A percentile compares a stretch with the other conserved stretches of the same genome.
Evolutionary conservation across 2,888 invertebrate species (phyloP).

Genomic region (Leptinotarsa peninsularis): DNA sequence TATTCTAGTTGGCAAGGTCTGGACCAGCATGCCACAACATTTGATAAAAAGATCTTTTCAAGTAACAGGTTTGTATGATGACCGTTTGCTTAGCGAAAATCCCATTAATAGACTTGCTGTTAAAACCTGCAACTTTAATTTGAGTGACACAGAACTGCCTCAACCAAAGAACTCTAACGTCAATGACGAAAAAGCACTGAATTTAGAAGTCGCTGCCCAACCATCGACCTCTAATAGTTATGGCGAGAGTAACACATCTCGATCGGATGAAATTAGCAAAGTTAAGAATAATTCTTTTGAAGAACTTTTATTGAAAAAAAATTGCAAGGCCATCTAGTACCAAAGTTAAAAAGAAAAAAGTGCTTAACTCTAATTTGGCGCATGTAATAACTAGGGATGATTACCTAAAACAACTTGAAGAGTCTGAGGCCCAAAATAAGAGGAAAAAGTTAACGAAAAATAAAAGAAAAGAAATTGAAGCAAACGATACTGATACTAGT

Average conservation of each 20-base stretch:
- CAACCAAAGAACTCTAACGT: neutral
- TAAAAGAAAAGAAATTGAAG: slow-evolving; percentile 10
- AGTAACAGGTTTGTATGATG: slow-evolving; percentile 6
- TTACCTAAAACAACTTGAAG: slow-evolving; percentile 20
- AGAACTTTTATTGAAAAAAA: slow-evolving; percentile 17
- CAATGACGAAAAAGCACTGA: no score
- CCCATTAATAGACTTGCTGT: slow-evolving; percentile 5
- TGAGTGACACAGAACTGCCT: neutral
- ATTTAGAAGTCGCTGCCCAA: neutral
- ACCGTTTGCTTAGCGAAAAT: neutral
- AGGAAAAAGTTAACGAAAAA: neutral
- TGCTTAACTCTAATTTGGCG: neutral
- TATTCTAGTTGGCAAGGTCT: neutral
- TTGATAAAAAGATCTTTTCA: neutral
- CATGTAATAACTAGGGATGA: slow-evolving; percentile 16
- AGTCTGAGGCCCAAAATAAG: neutral
- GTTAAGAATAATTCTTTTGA: slow-evolving; percentile 4
- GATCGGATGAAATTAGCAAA: neutral
- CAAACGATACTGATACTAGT: slow-evolving; percentile 1
- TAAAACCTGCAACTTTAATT: neutral
- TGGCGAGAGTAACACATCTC: neutral
- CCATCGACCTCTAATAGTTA: slow-evolving; percentile 14
- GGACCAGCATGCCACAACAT: neutral
- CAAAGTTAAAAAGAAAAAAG: neutral
- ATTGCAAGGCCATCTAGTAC: slow-evolving; percentile 7